Conservation (phyloP, 2,113 vertebrate species). For the Chloroceryle aenea region DNA sequence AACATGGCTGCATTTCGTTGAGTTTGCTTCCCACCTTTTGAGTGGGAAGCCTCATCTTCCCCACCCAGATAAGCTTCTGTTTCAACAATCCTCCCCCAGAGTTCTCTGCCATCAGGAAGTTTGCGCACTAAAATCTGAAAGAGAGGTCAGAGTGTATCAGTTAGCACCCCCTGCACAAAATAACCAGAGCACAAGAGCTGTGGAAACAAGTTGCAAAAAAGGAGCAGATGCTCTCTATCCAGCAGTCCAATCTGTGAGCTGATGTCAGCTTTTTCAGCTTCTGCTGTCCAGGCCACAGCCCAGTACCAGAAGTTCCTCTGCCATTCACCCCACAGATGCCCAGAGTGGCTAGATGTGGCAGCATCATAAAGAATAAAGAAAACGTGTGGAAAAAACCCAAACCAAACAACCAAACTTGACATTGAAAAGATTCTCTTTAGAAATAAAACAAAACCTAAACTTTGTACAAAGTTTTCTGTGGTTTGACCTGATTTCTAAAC, state of each 20-base stretch:
- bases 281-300: background rate
- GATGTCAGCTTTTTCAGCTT: background rate
- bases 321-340: background rate
- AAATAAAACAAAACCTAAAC: background rate
- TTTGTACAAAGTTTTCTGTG: background rate
- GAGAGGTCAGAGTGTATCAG: conserved; percentile 23
- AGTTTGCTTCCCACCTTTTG: conserved; percentile 89
- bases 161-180: background rate
- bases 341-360: background rate
- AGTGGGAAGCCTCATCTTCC: conserved; percentile 93
- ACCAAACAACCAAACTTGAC: background rate
- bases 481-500: background rate
- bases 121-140: conserved; percentile 87
- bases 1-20: conserved; percentile 92
- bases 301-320: background rate
- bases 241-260: background rate
- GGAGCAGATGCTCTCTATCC: background rate
- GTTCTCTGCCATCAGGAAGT: conserved; percentile 83
- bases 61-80: conserved; percentile 95
- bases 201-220: background rate
- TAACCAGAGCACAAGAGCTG: background rate
- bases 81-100: conserved; percentile 91
- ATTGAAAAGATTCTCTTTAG: background rate
- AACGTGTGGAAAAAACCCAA: background rate
- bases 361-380: background rate